Evolutionary conservation across 2,113 vertebrate genomes (phyloP).

Genomic region (Neodon shergylaensis): DNA sequence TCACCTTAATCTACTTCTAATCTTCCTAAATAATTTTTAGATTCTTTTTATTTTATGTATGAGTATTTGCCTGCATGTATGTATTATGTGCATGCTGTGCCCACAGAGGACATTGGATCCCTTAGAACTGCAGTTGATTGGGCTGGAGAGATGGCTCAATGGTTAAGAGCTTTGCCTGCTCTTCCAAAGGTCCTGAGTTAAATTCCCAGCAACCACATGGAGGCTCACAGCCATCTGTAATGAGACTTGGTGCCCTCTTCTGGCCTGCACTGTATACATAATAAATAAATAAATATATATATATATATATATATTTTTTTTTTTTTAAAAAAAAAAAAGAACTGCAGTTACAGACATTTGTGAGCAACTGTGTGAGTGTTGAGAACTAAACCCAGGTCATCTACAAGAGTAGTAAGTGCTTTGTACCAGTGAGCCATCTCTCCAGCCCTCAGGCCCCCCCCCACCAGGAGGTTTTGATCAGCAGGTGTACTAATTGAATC

Average conservation of each 20-base stretch:
- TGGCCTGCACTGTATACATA: too few relatives aligned
- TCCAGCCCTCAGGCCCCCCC: not conserved
- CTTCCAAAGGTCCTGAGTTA: too few relatives aligned
- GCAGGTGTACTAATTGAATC: not conserved
- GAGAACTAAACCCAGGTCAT: not conserved
- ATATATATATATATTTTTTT: too few relatives aligned
- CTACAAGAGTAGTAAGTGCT: not conserved
- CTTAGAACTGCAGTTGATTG: not conserved
- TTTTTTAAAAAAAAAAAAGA: not conserved
- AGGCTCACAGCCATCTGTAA: too few relatives aligned
- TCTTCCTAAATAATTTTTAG: not conserved
- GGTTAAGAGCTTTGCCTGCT: too few relatives aligned
- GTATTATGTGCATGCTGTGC: not conserved
- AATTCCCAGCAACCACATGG: too few relatives aligned
- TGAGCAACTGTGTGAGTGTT: not conserved
- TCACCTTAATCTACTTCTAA: not conserved
- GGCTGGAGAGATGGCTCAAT: too few relatives aligned
- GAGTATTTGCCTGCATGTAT: not conserved
- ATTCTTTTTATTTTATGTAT: not conserved
- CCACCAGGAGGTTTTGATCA: not conserved
- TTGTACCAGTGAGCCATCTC: not conserved
- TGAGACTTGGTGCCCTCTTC: too few relatives aligned
- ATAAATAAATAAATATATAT: too few relatives aligned
- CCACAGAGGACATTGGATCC: not conserved
- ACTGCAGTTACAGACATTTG: not conserved